Evolutionary conservation across 2,888 invertebrate species (phyloP).

Genomic region (Sycophila texana): DNA sequence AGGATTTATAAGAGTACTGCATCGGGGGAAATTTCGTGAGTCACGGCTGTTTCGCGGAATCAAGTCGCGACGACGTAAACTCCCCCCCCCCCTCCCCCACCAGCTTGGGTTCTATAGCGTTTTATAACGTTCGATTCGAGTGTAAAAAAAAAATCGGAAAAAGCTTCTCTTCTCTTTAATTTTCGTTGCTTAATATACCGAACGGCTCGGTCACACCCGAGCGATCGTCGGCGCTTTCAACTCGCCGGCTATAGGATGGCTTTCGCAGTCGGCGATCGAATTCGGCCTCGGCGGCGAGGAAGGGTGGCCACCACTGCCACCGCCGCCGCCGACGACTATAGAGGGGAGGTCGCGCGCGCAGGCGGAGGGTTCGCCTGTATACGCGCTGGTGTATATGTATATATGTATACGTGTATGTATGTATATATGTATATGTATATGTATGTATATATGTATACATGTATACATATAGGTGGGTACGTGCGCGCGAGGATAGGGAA

Average conservation of each 20-base stretch:
- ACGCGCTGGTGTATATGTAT: neutral
- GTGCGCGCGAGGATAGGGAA: slow-evolving; percentile 9
- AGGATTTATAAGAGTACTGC: no score
- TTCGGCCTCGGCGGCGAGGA: slow-evolving; percentile 48
- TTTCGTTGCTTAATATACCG: no score
- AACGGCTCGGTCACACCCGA: neutral
- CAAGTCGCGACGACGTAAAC: no score
- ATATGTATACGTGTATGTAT: neutral
- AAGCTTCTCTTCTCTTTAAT: no score
- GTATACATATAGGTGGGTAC: neutral
- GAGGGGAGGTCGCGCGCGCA: neutral
- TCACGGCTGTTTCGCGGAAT: no score
- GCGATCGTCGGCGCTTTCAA: neutral
- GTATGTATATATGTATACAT: neutral
- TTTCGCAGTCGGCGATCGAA: slow-evolving; percentile 48
- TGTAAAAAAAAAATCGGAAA: no score
- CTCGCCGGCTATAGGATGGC: slow-evolving; percentile 32
- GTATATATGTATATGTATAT: no score
- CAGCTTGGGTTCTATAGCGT: no score
- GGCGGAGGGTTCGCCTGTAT: neutral
- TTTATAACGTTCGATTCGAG: no score
- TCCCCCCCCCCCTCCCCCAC: no score
- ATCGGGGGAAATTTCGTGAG: no score
- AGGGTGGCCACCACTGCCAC: neutral
- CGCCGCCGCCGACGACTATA: neutral